phyloP scores from a whole-genome alignment of 2,113 vertebrate species.

The Natator depressus region DNA sequence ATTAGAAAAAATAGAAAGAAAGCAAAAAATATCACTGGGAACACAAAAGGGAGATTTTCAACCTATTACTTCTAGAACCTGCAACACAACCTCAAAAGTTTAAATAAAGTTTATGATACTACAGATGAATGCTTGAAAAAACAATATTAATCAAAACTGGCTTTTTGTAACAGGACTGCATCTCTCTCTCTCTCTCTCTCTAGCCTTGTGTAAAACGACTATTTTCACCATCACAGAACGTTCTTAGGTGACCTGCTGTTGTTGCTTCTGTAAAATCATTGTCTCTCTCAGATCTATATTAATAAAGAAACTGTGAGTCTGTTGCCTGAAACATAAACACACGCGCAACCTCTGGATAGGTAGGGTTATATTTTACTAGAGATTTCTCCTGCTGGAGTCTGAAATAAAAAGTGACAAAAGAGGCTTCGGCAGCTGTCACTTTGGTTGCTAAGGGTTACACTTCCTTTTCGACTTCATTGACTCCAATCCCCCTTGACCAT shows the following conservation, averaged over 20 bases:
- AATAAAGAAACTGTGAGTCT: slow-evolving; percentile 10
- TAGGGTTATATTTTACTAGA: neutral
- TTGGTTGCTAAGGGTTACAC: slow-evolving; percentile 18
- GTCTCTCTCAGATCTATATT: neutral
- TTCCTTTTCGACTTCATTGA: neutral
- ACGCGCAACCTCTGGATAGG: neutral
- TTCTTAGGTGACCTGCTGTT: neutral
- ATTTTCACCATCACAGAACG: slow-evolving; percentile 12
- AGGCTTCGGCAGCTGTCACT: neutral
- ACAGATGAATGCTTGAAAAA: neutral
- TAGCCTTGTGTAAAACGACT: accelerated
- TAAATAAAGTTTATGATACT: neutral
- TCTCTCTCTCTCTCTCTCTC: neutral
- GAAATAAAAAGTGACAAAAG: neutral
- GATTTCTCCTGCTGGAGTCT: neutral
- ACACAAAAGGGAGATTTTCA: accelerated
- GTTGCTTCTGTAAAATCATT: neutral
- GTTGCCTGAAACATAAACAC: slow-evolving; percentile 13
- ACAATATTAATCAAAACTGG: neutral
- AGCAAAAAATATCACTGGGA: neutral
- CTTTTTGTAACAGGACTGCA: accelerated
- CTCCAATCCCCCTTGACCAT: neutral
- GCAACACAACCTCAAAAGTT: neutral
- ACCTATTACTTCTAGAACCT: neutral
- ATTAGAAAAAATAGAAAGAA: neutral